These are phyloP conservation scores for Ficedula albicollis DNA, from an alignment of 2,797 vertebrate genomes.

Conservation along the genomic window DNA sequence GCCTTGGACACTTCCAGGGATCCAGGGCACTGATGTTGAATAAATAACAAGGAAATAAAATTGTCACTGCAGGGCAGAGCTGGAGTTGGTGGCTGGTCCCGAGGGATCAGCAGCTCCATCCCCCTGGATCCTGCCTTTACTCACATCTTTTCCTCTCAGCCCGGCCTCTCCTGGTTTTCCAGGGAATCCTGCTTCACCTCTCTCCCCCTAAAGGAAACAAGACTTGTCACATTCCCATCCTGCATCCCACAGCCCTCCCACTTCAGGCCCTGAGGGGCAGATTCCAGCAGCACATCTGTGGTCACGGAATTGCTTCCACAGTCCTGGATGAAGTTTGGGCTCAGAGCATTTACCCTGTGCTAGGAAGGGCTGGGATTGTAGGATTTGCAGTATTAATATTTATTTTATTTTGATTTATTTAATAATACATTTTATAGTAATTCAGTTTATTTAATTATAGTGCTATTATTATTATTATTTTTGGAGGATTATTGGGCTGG, in stretches of 20 bases:
- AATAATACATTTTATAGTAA: not conserved
- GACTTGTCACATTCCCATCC: not conserved
- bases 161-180: slow-evolving; percentile 82
- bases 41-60: not conserved
- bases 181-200: slow-evolving; percentile 75
- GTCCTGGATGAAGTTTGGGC: not conserved
- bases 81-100: not conserved
- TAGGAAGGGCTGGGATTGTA: not conserved
- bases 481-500: not conserved
- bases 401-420: not conserved
- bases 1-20: not conserved
- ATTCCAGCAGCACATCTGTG: not conserved
- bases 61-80: not conserved
- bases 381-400: not conserved
- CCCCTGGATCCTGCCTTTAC: slow-evolving; percentile 76
- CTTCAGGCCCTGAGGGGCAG: not conserved
- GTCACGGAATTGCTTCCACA: not conserved
- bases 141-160: slow-evolving; percentile 97
- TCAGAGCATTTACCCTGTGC: not conserved
- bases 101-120: not conserved
- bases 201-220: slow-evolving; percentile 80
- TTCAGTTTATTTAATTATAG: too few species aligned
- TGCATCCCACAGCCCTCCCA: not conserved
- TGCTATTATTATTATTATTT: not conserved
- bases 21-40: not conserved